Evolutionary conservation across 2,113 vertebrate genomes (phyloP).

Genomic region (Spheniscus mendiculus): DNA sequence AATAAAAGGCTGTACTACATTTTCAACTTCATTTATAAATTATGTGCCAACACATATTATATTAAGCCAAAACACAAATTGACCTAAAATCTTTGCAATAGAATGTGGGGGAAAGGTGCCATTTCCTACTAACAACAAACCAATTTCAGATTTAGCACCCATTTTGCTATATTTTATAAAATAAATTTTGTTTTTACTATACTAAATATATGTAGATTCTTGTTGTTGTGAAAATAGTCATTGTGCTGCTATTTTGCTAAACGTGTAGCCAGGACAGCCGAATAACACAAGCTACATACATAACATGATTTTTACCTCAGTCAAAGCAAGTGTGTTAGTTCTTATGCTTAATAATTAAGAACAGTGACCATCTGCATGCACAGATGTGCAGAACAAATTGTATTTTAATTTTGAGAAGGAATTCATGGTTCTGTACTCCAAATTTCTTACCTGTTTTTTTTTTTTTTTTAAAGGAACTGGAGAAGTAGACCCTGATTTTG

Average conservation of each 20-base stretch:
- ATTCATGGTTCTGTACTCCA: neutral
- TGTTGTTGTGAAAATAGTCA: neutral
- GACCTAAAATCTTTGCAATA: neutral
- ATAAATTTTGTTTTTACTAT: neutral
- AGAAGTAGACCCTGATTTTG: neutral
- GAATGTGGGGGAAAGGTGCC: neutral
- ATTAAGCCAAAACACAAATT: neutral
- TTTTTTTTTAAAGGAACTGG: neutral
- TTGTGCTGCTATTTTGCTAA: neutral
- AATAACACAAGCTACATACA: neutral
- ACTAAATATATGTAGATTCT: neutral
- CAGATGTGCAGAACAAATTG: slow-evolving; percentile 21
- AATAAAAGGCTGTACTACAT: neutral
- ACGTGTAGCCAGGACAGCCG: neutral
- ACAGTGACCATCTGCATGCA: slow-evolving; percentile 30
- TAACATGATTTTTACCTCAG: neutral
- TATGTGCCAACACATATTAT: neutral
- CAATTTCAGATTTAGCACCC: neutral
- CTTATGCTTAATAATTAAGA: neutral
- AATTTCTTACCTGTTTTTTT: neutral
- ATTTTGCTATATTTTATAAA: neutral
- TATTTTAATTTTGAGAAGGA: neutral
- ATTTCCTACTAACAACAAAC: neutral
- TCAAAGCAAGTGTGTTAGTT: neutral
- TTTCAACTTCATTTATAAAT: neutral